Base-by-base conservation (phyloP, 2,888 invertebrate genomes). In the Troides oblongomaculatus region DNA sequence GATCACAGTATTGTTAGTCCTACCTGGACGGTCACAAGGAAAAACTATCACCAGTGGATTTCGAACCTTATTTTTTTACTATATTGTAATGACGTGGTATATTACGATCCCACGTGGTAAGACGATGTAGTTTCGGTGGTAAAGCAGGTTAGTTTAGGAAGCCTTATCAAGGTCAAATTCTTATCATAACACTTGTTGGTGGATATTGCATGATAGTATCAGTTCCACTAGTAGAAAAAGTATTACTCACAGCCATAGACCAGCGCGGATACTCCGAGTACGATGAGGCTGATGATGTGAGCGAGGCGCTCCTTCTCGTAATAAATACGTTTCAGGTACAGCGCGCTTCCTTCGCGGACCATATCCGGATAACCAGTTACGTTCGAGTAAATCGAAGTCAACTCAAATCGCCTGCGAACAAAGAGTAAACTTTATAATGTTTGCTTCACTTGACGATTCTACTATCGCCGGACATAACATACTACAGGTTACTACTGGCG, bases 211-310 rank as follows among this genome's bases (percentile, higher is more conserved):
- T 46, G 46, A 46, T 8, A 46, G 46, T 5, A 30, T 30, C 30
- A 30, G 5, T 30, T 30, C 30, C 30, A 30, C 30, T 30, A 2
- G 8, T 14, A 53, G 18, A 5, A 18, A 53, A 6, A n/a, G 6
- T 36, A n/a, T 17, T 30, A 93, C 94, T 93, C 77, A 94, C 94
- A 91, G 53, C 88, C 86, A 76, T 94, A 94, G 57, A 93, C 85
- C 63, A 93, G 78, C n/a, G 92, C 89, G 66, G 92, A 87, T 62
- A 93, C 79, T 71, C 90, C 89, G 76, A 94, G 85, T 73, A 87
- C 81, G 72, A 89, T 79, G 72, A 93, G 75, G 81, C 88, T 86
- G 70, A 90, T 82, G 60, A 90, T 79, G 74, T 89, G 84, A 0
- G 85, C 84, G 14, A 86, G 62, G 17, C 84, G 81, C 65, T 87